Base-by-base conservation (phyloP, 1,140 invertebrate genomes). In the Euwallacea similis region DNA sequence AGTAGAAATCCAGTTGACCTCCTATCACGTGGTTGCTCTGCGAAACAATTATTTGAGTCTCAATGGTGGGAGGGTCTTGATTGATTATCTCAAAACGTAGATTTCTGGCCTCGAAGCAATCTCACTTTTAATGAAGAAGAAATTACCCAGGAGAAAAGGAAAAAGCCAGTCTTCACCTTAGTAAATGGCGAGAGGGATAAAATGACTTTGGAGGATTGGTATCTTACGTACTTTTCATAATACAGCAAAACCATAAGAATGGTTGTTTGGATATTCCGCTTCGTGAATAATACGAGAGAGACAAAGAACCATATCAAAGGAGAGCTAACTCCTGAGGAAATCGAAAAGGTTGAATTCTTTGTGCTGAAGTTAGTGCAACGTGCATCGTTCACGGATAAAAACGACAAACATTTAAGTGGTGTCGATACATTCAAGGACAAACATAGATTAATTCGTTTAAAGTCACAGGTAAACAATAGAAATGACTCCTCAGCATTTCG, bases 11-110 rank as follows among this genome's bases (percentile, higher is more conserved):
- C n/a, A n/a, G n/a, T n/a, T n/a, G n/a, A n/a, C n/a, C n/a, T n/a
- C n/a, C n/a, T n/a, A n/a, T n/a, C n/a, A 9, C 62, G 82, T 72
- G 82, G 82, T 16, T 81, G 79, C 66, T 43, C 70, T 3, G 62
- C 78, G 2, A 74, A 75, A 66, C 21, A 71, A 46, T 71, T 84
- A 10, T 15, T 80, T 10, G 70, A 82, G 41, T 79, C 77, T 8
- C 70, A 74, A 72, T 84, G 81, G 81, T 80, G 77, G 79, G 78
- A 82, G 72, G 82, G 15, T 80, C 83, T 15, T 16, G 47, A 56
- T 9, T 56, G 73, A 69, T 42, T 71, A 9, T 56, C 56, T 44
- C 13, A 63, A 11, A 8, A 59, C 15, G 9, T 4, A 21, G 13
- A 2, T 15, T 6, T 62, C 0, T 74, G 67, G 71, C 65, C 65